Evolutionary conservation across 1,140 invertebrate genomes (phyloP), one percentile per base, ranked within the genome.

Genomic region (Choristoneura fumiferana): DNA sequence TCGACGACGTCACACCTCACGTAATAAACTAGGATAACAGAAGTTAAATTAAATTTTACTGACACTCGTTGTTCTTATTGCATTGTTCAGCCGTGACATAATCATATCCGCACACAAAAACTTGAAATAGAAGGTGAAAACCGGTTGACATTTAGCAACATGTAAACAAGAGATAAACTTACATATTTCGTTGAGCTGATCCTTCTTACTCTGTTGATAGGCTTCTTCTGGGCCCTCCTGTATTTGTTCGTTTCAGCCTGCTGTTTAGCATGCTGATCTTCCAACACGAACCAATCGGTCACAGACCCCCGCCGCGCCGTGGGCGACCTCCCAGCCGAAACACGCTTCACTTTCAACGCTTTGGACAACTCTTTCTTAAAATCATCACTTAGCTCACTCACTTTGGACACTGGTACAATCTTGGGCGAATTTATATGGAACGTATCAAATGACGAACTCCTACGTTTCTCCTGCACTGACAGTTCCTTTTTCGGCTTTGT

Each of bases 181-280:
- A 89, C 86, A 63, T 86, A 89, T 87, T 89, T 89, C 0, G 86
- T 89, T 4, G 86, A 89, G 65, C 86, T 89, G 15, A 86, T 86
- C 56, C 86, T 75, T 9, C 86, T 62, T 1, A 89, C 83, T 1
- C 78, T 53, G 36, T 84, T 76, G 33, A 69, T 60, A 0, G 77
- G 76, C 39, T 87, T 89, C 68, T 84, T 86, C 70, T 81, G 74
- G 0, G 81, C 78, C 52, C 86, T 60, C 40, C 65, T 73, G 54
- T 89, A 89, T 52, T 77, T 81, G 40, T 84, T 80, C 18, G 58
- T 60, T 8, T 81, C 81, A 33, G 22, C 22, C 22, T 29, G 22
- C 22, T 49, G 43, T 17, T 22, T 22, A 1, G 43, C 43, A 22
- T 49, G 43, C n/a, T 33, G 71, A 17, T 87, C 84, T 58, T 89